Conservation (phyloP, 1,140 invertebrate genomes). For the Drosophila kanapiae region DNA sequence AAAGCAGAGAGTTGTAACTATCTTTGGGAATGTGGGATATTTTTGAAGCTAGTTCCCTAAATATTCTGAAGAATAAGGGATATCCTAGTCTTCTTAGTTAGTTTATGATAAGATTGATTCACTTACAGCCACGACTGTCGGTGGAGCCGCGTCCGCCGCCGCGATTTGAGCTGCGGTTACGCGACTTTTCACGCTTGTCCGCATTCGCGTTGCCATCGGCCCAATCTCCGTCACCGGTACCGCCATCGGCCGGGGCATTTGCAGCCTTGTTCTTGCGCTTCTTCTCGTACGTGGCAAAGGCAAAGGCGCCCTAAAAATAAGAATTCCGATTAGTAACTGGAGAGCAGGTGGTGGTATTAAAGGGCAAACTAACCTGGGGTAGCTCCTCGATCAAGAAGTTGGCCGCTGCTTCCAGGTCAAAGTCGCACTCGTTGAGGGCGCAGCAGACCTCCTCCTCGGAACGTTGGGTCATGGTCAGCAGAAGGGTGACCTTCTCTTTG, state of each 20-base stretch:
- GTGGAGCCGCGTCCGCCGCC: constrained; percentile 86
- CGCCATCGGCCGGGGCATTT: constrained; percentile 84
- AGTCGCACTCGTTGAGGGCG: constrained; percentile 93
- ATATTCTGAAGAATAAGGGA: not conserved
- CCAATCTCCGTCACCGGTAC: constrained; percentile 85
- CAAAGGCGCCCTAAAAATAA: constrained; percentile 89
- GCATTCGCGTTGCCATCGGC: constrained; percentile 85
- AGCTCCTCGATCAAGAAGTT: constrained; percentile 91
- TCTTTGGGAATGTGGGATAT: too few species aligned
- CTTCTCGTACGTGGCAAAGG: constrained; percentile 92
- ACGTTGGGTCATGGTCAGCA: constrained; percentile 92
- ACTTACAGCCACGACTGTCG: constrained; percentile 85
- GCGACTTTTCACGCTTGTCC: constrained; percentile 85
- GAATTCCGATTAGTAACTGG: not conserved
- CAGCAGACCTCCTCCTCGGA: constrained; percentile 93
- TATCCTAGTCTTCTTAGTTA: not conserved
- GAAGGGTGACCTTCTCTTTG: constrained; percentile 90
- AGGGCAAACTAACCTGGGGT: constrained; percentile 85
- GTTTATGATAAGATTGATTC: constrained; percentile 1
- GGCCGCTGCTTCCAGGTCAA: constrained; percentile 91
- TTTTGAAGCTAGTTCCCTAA: not conserved
- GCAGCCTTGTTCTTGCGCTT: constrained; percentile 93
- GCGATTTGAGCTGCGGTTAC: constrained; percentile 85
- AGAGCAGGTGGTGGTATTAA: not conserved
- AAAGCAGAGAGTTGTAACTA: not conserved